Evolutionary conservation across 2,113 vertebrate genomes (phyloP), one percentile per base, ranked within the genome.

Genomic region (Formicarius rufipectus): DNA sequence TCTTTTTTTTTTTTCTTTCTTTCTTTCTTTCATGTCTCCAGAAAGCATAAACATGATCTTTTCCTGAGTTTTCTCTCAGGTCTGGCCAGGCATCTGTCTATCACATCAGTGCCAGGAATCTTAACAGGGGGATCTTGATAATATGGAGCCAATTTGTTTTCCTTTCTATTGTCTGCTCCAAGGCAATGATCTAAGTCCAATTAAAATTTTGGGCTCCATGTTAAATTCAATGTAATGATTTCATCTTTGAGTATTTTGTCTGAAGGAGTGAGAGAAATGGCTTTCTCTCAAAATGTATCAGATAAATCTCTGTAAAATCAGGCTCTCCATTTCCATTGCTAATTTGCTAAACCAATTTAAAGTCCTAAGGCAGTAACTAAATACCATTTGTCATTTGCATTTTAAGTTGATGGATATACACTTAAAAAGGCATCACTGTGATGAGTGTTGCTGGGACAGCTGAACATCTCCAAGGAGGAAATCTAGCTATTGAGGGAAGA

Each of bases 1-100:
- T 31, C 23, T 37, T 31, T 53, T 78, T 25, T 4, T 0, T 20
- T 7, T 5, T 22, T 47, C 5, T 2, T 12, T 6, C 21, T 8
- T 24, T 28, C 37, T 5, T 8, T 24, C 69, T 52, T 59, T 49
- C 0, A 0, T 47, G 11, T 42, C 11, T 22, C 6, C 40, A 76
- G 35, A 15, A 13, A 55, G 73, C 2, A 9, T 25, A 35, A 69
- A 10, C 2, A 50, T 3, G 9, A 33, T 18, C 9, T 40, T 74
- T 66, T 63, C 15, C 35, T 45, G 12, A 13, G 30, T 7, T 21
- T 83, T 19, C 10, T 80, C 4, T 28, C 11, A 55, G 15, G 2
- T 5, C 27, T 42, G 14, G 14, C 4, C 33, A 64, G 39, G 6
- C 5, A 39, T 49, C 6, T 64, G 3, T 30, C 20, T 56, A 4